phyloP scores from a whole-genome alignment of 1,140 invertebrate genomes.

The Eueides isabella region DNA sequence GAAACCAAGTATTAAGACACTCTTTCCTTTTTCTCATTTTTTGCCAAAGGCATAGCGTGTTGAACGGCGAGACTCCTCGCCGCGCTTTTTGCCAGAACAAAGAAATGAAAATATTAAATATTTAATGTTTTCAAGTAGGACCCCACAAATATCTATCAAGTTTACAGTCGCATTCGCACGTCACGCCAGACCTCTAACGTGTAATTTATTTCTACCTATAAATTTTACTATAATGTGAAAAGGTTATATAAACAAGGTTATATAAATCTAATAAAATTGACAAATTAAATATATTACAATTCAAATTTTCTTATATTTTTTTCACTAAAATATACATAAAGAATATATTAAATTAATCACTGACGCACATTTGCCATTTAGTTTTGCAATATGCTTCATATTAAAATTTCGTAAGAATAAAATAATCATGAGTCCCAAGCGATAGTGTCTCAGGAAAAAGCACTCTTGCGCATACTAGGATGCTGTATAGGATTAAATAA shows the following conservation, averaged over 20 bases:
- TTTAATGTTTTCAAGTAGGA: too few species aligned
- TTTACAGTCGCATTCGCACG: too few species aligned
- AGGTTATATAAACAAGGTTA: background rate
- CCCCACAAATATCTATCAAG: too few species aligned
- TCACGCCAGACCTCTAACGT: too few species aligned
- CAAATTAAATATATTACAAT: background rate
- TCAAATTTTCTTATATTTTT: background rate
- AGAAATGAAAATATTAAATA: too few species aligned
- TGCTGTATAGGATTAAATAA: conserved; percentile 49
- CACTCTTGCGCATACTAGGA: conserved; percentile 45
- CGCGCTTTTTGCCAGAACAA: too few species aligned
- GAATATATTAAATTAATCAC: background rate
- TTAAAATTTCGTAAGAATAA: conserved; percentile 10
- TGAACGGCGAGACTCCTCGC: too few species aligned
- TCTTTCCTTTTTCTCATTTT: too few species aligned
- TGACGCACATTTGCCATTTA: background rate
- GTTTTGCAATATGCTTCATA: background rate
- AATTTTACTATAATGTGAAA: too few species aligned
- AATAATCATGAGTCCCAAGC: background rate
- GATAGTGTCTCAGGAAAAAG: background rate
- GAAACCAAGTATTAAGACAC: too few species aligned
- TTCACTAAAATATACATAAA: background rate
- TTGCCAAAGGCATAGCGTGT: too few species aligned
- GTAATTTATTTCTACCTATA: too few species aligned
- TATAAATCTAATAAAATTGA: background rate